Evolutionary conservation across 1,140 invertebrate genomes (phyloP), one percentile per base, ranked within the genome.

Genomic region (Ceratina australensis): DNA sequence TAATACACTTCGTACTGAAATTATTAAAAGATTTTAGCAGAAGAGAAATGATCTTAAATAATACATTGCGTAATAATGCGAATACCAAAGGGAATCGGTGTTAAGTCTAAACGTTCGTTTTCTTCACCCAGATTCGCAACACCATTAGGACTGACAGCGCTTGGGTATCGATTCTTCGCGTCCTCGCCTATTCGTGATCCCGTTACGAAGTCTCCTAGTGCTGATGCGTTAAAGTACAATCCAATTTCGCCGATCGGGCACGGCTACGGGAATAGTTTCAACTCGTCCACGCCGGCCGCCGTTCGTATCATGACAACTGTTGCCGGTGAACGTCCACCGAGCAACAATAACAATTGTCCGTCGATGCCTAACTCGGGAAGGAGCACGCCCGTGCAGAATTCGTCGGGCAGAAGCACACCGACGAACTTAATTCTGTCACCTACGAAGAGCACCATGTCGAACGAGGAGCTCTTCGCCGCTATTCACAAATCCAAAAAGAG

Each of bases 401-500:
- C 73, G 28, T 81, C 82, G 1, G 85, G 87, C 3, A 87, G 88
- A 33, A 89, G 65, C 18, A 89, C 88, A 13, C 90, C 80, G 50
- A 92, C 80, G 71, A 93, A 90, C 71, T 66, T 91, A 56, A 83
- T 94, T 64, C 84, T 95, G 7, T 95, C 95, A 2, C 95, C 95
- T 0, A 94, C 94, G 24, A 95, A 95, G 90, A 95, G 95, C 18
- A 95, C 94, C 2, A 95, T 96, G 94, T 95, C 95, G 1, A 95
- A 95, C 78, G 95, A 96, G 88, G 95, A 96, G 87, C 87, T 96
- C 0, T 96, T 96, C 81, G 95, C 95, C 7, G 95, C 95, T 15
- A 96, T 96, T 67, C 95, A 96, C 86, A 96, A 96, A 89, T 96
- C 95, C 59, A 96, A 96, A 87, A 95, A 95, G 87, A 94, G 95